These are phyloP conservation scores for Botia almorhae DNA, from an alignment of 2,797 vertebrate species.

Conservation along the genomic window DNA sequence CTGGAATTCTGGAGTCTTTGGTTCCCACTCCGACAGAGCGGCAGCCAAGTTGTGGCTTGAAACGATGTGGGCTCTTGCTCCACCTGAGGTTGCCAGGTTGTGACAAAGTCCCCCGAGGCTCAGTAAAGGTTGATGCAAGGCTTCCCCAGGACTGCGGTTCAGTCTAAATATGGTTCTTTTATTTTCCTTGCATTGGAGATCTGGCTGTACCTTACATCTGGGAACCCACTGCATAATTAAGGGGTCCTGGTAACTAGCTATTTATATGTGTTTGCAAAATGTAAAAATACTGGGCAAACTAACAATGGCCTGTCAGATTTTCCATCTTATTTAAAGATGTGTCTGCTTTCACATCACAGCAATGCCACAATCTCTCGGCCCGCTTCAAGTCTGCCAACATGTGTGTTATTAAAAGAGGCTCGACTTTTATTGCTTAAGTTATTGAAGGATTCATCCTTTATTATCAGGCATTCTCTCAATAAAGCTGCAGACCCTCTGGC, in stretches of 20 bases:
- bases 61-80: conserved; percentile 85
- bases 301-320: conserved; percentile 48
- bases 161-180: conserved; percentile 60
- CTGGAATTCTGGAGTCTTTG: conserved; percentile 84
- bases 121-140: conserved; percentile 78
- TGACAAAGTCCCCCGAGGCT: conserved; percentile 84
- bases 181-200: conserved; percentile 56
- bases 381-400: conserved; percentile 28
- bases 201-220: conserved; percentile 29
- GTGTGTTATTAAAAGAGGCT: conserved; percentile 40
- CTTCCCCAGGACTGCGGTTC: conserved; percentile 74
- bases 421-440: conserved; percentile 34
- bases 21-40: conserved; percentile 80
- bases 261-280: conserved; percentile 56
- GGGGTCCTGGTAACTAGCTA: conserved; percentile 54
- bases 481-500: background rate
- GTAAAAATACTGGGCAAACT: conserved; percentile 47
- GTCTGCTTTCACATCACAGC: conserved; percentile 44
- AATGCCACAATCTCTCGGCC: conserved; percentile 37
- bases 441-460: conserved; percentile 41
- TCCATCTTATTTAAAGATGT: conserved; percentile 33
- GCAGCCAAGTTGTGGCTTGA: conserved; percentile 89
- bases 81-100: conserved; percentile 91
- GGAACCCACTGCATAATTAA: conserved; percentile 59
- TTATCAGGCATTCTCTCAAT: conserved; percentile 34